Conservation (phyloP, 2,113 vertebrate species). For the Chamaetylas fuelleborni region DNA sequence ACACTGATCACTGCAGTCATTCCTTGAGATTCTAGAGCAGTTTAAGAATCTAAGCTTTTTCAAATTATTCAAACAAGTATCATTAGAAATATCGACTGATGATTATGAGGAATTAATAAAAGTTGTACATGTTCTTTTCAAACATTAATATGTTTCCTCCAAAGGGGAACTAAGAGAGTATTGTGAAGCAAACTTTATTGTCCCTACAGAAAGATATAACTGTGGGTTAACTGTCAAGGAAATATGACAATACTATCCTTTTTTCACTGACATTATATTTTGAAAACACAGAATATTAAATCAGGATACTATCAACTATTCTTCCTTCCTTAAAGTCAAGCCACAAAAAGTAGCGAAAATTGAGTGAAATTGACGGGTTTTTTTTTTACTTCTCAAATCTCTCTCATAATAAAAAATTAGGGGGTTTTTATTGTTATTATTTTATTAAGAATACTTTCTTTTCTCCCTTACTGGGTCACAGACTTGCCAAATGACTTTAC, state of each 20-base stretch:
- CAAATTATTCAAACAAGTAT: neutral
- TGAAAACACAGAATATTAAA: slow-evolving; percentile 65
- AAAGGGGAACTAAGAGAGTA: neutral
- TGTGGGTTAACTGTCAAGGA: slow-evolving; percentile 55
- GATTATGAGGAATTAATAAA: slow-evolving; percentile 8
- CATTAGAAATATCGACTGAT: neutral
- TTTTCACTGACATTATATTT: slow-evolving; percentile 42
- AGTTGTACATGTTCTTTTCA: neutral
- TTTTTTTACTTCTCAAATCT: slow-evolving; percentile 36
- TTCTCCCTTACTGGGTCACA: slow-evolving; percentile 6
- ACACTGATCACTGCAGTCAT: neutral
- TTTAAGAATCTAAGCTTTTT: neutral
- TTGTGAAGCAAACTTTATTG: neutral
- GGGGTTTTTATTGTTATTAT: neutral
- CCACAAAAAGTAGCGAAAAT: neutral
- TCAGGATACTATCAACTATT: slow-evolving; percentile 30
- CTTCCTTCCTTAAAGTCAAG: slow-evolving; percentile 7
- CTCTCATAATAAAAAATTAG: slow-evolving; percentile 18
- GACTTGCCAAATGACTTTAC: neutral
- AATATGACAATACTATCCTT: slow-evolving; percentile 35
- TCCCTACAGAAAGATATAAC: slow-evolving; percentile 28
- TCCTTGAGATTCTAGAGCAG: neutral
- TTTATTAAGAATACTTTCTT: neutral
- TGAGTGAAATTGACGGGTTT: neutral
- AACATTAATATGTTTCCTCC: neutral